These are phyloP conservation scores for Venusia cambrica DNA, from an alignment of 2,888 invertebrate species.

Conservation along the genomic window DNA sequence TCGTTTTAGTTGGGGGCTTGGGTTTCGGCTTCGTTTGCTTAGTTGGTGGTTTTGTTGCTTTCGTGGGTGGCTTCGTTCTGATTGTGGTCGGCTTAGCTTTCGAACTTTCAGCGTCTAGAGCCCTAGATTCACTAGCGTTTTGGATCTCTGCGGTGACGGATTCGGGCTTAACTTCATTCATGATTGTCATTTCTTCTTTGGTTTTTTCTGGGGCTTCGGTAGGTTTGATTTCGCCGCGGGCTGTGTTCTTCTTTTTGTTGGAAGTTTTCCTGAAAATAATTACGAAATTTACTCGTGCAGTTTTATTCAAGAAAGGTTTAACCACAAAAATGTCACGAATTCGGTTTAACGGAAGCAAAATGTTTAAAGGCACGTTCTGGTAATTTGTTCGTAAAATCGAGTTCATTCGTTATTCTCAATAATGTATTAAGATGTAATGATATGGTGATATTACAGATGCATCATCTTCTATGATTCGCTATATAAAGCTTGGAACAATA, in stretches of 20 bases:
- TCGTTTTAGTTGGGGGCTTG: conserved; percentile 59
- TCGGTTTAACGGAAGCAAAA: no score
- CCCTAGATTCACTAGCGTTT: conserved; percentile 47
- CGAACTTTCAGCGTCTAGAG: conserved; percentile 55
- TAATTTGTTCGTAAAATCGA: no score
- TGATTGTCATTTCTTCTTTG: conserved; percentile 43
- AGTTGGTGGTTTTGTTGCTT: conserved; percentile 36
- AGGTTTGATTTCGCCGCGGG: conserved; percentile 52
- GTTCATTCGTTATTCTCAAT: no score
- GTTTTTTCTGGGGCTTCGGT: conserved; percentile 41
- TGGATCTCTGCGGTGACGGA: conserved; percentile 31
- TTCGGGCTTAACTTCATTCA: conserved; percentile 42
- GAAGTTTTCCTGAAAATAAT: conserved; percentile 54
- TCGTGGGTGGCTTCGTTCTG: conserved; percentile 46
- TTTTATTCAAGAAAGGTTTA: neutral
- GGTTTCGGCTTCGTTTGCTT: conserved; percentile 51
- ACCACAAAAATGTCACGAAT: no score
- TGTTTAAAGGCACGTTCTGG: no score
- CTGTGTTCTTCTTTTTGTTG: conserved; percentile 64
- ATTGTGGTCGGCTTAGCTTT: conserved; percentile 60
- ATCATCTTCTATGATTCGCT: no score
- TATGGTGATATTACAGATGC: no score
- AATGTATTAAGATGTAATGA: no score
- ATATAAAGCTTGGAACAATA: no score
- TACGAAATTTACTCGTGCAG: neutral